Percentiles rank a stretch among this genome's conserved stretches.
Evolutionary conservation across 92 coral and sea anemone genomes (phyloP).

Genomic region (Zoanthus gigantus): DNA sequence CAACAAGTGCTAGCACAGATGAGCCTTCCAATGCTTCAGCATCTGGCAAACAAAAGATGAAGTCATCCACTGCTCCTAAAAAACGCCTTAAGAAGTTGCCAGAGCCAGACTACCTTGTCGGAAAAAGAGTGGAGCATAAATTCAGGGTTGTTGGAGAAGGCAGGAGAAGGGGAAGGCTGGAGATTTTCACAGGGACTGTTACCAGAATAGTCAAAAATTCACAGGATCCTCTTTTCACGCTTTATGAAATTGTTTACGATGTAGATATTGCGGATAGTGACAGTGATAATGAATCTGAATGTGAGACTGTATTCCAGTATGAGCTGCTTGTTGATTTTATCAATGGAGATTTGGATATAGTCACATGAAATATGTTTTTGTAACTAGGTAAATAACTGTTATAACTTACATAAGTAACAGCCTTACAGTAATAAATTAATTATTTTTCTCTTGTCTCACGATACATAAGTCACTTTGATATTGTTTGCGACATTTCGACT

Average conservation of each 20-base stretch:
- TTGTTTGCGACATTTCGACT: too few species aligned
- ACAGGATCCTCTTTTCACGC: slow-evolving; percentile 22
- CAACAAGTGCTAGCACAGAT: too few species aligned
- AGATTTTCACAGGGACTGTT: slow-evolving; percentile 19
- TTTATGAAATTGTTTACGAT: slow-evolving; percentile 25
- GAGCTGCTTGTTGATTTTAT: slow-evolving; percentile 41
- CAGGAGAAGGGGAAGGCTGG: slow-evolving; percentile 27
- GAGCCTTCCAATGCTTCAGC: too few species aligned
- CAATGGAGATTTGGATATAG: slow-evolving; percentile 32
- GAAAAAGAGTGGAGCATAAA: slow-evolving; percentile 11
- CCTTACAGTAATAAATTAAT: not conserved
- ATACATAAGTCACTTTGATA: too few species aligned
- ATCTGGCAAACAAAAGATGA: not conserved
- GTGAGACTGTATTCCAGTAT: slow-evolving; percentile 30
- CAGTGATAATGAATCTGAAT: slow-evolving; percentile 32
- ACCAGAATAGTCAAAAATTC: not conserved
- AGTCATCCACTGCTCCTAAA: not conserved
- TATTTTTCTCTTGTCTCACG: too few species aligned
- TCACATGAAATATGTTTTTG: not conserved
- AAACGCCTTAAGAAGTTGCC: slow-evolving; percentile 9
- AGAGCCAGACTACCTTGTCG: slow-evolving; percentile 8
- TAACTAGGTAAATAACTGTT: slow-evolving; percentile 4
- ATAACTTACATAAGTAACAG: slow-evolving; percentile 1
- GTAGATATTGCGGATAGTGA: slow-evolving; percentile 12
- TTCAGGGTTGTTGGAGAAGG: slow-evolving; percentile 26